Evolutionary conservation across 2,113 vertebrate species (phyloP).

Genomic region (Myocastor coypus): DNA sequence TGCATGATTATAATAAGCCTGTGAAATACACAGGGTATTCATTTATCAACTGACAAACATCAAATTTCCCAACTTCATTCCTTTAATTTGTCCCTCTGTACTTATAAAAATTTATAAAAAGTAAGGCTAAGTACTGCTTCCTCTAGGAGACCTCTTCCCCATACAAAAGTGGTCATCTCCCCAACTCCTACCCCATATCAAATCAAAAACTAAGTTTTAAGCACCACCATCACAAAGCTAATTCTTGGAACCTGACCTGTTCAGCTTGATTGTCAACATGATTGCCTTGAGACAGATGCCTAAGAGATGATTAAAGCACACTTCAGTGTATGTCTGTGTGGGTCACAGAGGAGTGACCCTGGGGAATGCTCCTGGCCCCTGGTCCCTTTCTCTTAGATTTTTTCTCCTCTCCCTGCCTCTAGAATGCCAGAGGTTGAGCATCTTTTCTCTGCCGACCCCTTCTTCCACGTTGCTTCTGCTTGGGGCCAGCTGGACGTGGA

Average conservation of each 20-base stretch:
- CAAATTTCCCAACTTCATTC: background rate
- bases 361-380: background rate
- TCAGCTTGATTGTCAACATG: background rate
- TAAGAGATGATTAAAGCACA: background rate
- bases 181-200: constrained; percentile 42
- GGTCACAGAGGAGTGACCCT: background rate
- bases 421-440: background rate
- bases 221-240: background rate
- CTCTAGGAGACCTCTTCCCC: background rate
- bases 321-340: background rate
- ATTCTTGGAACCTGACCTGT: background rate
- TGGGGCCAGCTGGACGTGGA: background rate
- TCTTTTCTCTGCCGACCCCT: background rate
- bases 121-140: background rate
- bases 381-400: background rate
- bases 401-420: background rate
- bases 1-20: background rate
- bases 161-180: background rate
- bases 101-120: background rate
- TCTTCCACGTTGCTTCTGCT: background rate
- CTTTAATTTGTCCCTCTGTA: constrained; percentile 17
- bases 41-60: background rate
- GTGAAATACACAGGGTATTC: background rate
- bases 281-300: background rate
- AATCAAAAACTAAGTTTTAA: constrained; percentile 39